Conservation (phyloP, 64 coral and sea anemone genomes). For the Montipora capricornis region DNA sequence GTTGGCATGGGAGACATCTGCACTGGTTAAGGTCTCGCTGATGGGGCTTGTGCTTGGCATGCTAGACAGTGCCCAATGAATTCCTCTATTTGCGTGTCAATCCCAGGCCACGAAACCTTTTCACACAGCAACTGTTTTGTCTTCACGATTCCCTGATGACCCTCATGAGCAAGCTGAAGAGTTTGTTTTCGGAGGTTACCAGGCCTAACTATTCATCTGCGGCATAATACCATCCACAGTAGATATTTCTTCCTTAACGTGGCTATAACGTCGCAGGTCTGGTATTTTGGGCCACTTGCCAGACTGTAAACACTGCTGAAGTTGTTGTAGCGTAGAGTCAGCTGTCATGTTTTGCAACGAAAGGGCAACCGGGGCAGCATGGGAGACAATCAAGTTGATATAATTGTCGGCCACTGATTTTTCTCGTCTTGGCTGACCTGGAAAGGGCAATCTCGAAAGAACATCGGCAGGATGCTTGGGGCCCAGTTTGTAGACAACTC, state of each 20-base stretch:
- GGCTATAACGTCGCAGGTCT: not conserved
- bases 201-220: not conserved
- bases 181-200: not conserved
- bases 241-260: not conserved
- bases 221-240: not conserved
- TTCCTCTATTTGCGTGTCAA: not conserved
- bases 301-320: too few species aligned
- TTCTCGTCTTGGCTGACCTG: not conserved
- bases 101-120: constrained; percentile 9
- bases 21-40: not conserved
- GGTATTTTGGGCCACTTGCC: not conserved
- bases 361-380: not conserved
- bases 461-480: not conserved
- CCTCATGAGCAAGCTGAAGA: not conserved
- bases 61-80: not conserved
- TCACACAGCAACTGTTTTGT: not conserved
- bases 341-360: too few species aligned
- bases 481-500: not conserved
- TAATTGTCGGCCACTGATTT: not conserved
- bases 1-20: constrained; percentile 27
- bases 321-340: too few species aligned
- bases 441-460: not conserved
- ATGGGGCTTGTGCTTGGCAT: constrained; percentile 25
- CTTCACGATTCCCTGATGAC: too few species aligned
- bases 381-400: not conserved